Percentiles rank a stretch among this genome's conserved stretches.
phyloP scores from a whole-genome alignment of 2,888 invertebrate species.

The Metallyticus violacea region DNA sequence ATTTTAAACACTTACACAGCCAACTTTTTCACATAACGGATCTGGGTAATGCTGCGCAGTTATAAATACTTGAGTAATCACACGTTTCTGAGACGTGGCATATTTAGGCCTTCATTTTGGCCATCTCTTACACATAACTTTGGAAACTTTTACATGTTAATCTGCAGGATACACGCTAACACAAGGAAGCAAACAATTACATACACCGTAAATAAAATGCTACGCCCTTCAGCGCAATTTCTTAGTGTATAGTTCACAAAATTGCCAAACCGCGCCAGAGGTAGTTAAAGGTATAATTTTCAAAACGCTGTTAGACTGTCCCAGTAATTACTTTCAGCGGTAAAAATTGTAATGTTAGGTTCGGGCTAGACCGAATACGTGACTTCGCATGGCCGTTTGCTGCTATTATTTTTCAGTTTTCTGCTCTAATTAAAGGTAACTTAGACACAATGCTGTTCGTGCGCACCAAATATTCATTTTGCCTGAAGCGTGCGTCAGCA shows the following conservation, averaged over 20 bases:
- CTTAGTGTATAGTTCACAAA: background rate
- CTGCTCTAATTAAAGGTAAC: background rate
- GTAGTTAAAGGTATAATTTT: background rate
- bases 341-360: background rate
- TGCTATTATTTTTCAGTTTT: background rate
- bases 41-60: no score
- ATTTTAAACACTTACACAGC: no score
- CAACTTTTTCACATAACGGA: no score
- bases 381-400: background rate
- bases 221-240: background rate
- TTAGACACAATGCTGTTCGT: background rate
- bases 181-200: background rate
- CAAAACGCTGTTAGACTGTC: background rate
- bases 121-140: no score
- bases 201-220: background rate
- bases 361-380: background rate
- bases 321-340: background rate
- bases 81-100: no score
- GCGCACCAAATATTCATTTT: background rate
- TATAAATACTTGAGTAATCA: no score
- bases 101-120: no score
- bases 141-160: no score
- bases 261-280: background rate
- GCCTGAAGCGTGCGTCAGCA: background rate
- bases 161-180: no score